These are phyloP conservation scores for Tortrix viridana DNA, from an alignment of 2,888 invertebrate species.

Conservation along the genomic window DNA sequence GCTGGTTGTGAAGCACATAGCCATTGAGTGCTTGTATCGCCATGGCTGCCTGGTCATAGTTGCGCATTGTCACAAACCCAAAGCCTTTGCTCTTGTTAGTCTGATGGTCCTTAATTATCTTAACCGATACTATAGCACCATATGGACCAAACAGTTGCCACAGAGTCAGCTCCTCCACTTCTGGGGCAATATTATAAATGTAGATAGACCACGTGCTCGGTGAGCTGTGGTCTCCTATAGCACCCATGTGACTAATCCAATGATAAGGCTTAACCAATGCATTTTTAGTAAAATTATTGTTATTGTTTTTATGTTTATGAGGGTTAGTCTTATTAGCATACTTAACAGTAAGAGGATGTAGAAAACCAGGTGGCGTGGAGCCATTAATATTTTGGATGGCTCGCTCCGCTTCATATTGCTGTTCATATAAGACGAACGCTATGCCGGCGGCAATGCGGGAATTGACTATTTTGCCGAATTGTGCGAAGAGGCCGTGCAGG, in stretches of 20 bases:
- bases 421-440: conserved; percentile 81
- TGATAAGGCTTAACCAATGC: conserved; percentile 77
- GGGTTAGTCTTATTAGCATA: conserved; percentile 84
- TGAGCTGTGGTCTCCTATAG: conserved; percentile 78
- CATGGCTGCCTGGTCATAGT: conserved; percentile 83
- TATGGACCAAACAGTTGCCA: conserved; percentile 83
- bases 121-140: conserved; percentile 84
- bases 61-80: conserved; percentile 83
- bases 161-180: conserved; percentile 80
- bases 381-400: conserved; percentile 80
- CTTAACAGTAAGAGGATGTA: conserved; percentile 83
- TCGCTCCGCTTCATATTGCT: conserved; percentile 80
- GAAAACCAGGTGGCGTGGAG: conserved; percentile 78
- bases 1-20: conserved; percentile 76
- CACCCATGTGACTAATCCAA: conserved; percentile 81
- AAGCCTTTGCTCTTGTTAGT: conserved; percentile 83
- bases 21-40: conserved; percentile 82
- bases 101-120: conserved; percentile 82
- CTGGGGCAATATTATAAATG: conserved; percentile 81
- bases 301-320: conserved; percentile 80
- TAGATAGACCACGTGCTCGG: conserved; percentile 83
- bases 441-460: conserved; percentile 83
- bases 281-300: conserved; percentile 77
- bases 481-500: conserved; percentile 82
- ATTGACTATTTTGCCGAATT: conserved; percentile 84